Conservation (phyloP, 2,113 vertebrate genomes). For the Cinclus mexicanus region DNA sequence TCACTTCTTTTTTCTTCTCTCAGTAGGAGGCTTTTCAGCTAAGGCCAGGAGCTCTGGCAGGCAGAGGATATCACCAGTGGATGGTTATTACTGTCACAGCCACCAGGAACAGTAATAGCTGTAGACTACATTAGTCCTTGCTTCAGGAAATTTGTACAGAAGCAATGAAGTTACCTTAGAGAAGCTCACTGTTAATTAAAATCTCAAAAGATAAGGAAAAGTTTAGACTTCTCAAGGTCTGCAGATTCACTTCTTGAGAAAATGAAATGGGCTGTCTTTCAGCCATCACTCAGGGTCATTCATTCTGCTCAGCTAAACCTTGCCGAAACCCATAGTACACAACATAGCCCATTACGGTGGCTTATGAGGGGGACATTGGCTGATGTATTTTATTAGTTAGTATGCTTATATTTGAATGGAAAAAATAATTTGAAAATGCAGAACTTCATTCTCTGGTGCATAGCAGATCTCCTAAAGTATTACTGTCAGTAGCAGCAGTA, state of each 20-base stretch:
- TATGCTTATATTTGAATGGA: not conserved
- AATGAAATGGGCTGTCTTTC: not conserved
- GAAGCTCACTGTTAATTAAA: not conserved
- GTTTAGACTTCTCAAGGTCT: not conserved
- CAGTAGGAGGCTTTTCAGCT: not conserved
- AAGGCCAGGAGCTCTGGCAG: not conserved
- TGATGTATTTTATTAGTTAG: not conserved
- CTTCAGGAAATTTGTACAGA: not conserved
- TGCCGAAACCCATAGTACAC: not conserved
- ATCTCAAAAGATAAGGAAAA: not conserved
- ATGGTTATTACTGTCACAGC: not conserved
- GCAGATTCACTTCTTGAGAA: not conserved
- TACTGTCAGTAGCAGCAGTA: not conserved
- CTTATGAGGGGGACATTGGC: not conserved
- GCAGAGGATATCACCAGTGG: not conserved
- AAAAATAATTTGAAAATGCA: not conserved
- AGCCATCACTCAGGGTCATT: not conserved
- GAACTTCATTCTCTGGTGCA: not conserved
- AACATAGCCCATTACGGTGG: not conserved
- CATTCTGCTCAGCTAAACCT: not conserved
- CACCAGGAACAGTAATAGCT: not conserved
- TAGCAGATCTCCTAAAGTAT: not conserved
- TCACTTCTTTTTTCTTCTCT: not conserved
- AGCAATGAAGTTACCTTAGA: not conserved
- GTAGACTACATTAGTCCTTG: not conserved